Evolutionary conservation across 2,113 vertebrate species (phyloP).

Genomic region (Hydrochoerus hydrochaeris): DNA sequence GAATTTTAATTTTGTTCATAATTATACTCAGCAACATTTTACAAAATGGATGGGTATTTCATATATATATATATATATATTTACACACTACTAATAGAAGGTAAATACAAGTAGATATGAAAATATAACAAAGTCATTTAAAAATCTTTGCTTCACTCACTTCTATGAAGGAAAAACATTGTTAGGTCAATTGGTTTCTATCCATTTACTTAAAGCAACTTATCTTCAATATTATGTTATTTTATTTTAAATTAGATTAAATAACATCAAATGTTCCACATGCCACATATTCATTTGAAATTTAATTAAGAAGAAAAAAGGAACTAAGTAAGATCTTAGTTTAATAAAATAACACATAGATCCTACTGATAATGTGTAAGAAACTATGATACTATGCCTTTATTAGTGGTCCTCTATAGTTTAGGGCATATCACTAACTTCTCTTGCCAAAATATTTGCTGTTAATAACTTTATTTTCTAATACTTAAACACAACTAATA

Average conservation of each 20-base stretch:
- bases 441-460: background rate
- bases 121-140: background rate
- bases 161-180: background rate
- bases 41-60: background rate
- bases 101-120: background rate
- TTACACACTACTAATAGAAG: background rate
- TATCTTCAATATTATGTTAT: background rate
- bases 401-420: background rate
- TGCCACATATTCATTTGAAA: background rate
- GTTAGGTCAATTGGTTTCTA: background rate
- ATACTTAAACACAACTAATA: background rate
- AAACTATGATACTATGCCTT: background rate
- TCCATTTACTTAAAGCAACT: background rate
- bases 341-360: background rate
- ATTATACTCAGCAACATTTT: background rate
- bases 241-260: background rate
- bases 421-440: background rate
- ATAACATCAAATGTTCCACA: background rate
- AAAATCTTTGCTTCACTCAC: background rate
- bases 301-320: background rate
- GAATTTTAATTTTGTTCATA: background rate
- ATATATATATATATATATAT: background rate
- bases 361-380: background rate
- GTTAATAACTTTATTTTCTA: background rate
- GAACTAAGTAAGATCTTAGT: background rate